phyloP scores from a whole-genome alignment of 2,888 invertebrate species.

The Abrostola triplasia region DNA sequence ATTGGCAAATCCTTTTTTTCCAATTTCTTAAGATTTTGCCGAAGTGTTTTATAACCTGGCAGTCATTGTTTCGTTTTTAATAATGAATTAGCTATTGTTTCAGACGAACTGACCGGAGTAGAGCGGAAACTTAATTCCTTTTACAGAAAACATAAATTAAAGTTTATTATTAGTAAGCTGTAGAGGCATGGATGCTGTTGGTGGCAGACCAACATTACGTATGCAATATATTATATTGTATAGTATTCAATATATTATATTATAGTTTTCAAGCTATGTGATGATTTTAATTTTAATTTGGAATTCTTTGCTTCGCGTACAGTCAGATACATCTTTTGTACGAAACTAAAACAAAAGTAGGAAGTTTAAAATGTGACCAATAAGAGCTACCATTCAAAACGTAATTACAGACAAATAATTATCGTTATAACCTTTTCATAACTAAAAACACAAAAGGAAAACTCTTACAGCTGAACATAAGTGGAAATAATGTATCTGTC shows the following conservation, averaged over 20 bases:
- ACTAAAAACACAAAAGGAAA: neutral
- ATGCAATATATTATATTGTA: too few species aligned
- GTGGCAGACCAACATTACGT: too few species aligned
- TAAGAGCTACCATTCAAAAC: neutral
- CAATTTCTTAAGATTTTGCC: slow-evolving; percentile 46
- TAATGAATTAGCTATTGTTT: slow-evolving; percentile 59
- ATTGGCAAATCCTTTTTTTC: slow-evolving; percentile 51
- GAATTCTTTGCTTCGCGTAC: too few species aligned
- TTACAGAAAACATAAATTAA: slow-evolving; percentile 12
- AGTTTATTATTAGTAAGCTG: neutral
- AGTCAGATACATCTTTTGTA: too few species aligned
- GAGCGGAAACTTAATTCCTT: slow-evolving; percentile 29
- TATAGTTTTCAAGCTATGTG: too few species aligned
- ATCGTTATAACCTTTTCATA: neutral
- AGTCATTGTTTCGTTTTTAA: slow-evolving; percentile 54
- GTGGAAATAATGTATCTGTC: slow-evolving; percentile 20
- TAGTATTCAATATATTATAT: too few species aligned
- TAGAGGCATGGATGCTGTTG: too few species aligned
- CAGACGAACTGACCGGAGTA: slow-evolving; percentile 35
- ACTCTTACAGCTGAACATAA: slow-evolving; percentile 5
- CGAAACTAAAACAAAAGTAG: too few species aligned
- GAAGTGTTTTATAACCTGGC: slow-evolving; percentile 53
- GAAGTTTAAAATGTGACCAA: too few species aligned
- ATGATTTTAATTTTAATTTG: too few species aligned
- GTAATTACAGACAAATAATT: neutral